phyloP scores from a whole-genome alignment of 2,797 vertebrate genomes.

The Pseudochirops cupreus region DNA sequence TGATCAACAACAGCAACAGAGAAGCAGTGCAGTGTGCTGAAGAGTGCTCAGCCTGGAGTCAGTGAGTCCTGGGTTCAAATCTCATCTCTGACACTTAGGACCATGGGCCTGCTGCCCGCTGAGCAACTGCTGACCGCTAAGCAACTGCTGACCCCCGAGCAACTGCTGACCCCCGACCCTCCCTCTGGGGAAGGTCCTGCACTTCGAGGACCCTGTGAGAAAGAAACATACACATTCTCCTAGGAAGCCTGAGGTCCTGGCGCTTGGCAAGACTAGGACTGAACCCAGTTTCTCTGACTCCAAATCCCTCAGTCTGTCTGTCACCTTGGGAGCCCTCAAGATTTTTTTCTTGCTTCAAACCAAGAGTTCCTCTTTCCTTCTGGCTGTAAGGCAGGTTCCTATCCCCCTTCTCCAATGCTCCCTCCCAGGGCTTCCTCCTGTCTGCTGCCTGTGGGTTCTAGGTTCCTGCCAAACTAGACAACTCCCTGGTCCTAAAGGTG shows the following conservation, averaged over 20 bases:
- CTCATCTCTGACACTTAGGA: neutral
- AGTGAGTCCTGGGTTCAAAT: neutral
- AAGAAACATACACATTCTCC: neutral
- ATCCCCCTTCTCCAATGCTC: too few species aligned
- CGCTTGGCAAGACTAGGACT: neutral
- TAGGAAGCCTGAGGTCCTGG: neutral
- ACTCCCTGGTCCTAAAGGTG: neutral
- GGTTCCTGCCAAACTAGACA: neutral
- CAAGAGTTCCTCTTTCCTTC: neutral
- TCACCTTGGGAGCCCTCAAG: too few species aligned
- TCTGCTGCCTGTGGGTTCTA: too few species aligned
- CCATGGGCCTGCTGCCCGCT: neutral
- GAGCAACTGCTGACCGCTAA: neutral
- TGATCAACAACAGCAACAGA: neutral
- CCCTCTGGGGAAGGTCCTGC: neutral
- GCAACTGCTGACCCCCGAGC: neutral
- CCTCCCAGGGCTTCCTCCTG: neutral
- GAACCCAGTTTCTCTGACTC: neutral
- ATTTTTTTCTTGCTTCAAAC: neutral
- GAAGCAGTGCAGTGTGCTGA: neutral
- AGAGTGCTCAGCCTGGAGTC: slow-evolving; percentile 16
- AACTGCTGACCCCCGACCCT: neutral
- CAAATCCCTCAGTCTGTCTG: too few species aligned
- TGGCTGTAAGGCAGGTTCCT: neutral
- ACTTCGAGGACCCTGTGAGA: neutral